These are phyloP conservation scores for Epiblema foenella DNA, from an alignment of 2,888 invertebrate genomes.

Conservation along the genomic window DNA sequence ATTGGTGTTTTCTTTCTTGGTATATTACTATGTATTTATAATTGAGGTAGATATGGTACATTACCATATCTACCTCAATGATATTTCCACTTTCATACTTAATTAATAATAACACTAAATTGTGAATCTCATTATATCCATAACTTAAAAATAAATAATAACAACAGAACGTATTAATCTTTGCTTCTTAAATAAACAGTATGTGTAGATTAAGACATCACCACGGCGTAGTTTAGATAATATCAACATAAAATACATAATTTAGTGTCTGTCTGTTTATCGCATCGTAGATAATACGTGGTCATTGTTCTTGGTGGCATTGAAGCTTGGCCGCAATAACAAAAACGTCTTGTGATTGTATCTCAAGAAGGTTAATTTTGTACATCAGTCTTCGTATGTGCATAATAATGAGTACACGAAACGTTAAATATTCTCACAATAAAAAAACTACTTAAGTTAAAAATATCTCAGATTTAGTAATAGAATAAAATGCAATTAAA, in stretches of 20 bases:
- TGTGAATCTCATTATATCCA: background rate
- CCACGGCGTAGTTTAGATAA: slow-evolving; percentile 18
- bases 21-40: background rate
- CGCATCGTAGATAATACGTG: slow-evolving; percentile 33
- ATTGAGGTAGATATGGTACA: background rate
- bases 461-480: background rate
- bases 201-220: slow-evolving; percentile 25
- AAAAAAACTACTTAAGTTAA: background rate
- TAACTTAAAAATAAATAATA: background rate
- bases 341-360: slow-evolving; percentile 11
- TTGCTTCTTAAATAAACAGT: slow-evolving; percentile 13
- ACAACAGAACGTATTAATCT: background rate
- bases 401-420: background rate
- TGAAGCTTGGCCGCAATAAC: slow-evolving; percentile 18
- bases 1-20: background rate
- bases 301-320: slow-evolving; percentile 41
- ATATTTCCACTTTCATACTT: background rate
- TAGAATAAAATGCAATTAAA: background rate
- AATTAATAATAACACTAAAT: background rate
- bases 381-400: background rate
- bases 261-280: slow-evolving; percentile 33
- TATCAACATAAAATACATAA: slow-evolving; percentile 35
- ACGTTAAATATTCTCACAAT: background rate
- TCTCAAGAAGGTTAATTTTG: slow-evolving; percentile 6
- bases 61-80: background rate